Percentiles rank a stretch among this genome's conserved stretches.
Conservation (phyloP, 2,888 invertebrate genomes). For the Caenorhabditis sp. region DNA sequence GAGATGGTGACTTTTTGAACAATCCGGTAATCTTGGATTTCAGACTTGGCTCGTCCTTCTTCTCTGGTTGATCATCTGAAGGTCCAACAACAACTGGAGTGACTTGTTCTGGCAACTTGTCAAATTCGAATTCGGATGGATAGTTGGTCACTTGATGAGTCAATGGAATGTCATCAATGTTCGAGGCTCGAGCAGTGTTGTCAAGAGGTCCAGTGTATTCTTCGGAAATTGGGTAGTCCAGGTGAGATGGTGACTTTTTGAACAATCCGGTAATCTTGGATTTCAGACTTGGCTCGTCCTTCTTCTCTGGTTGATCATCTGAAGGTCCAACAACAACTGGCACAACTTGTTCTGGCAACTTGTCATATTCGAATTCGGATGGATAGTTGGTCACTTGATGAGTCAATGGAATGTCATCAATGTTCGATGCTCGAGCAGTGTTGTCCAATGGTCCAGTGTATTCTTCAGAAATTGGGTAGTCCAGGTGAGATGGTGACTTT, state of each 20-base stretch:
- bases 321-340: neutral
- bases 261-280: slow-evolving; percentile 11
- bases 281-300: neutral
- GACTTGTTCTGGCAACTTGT: neutral
- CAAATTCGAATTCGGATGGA: slow-evolving; percentile 8
- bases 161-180: slow-evolving; percentile 38
- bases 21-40: too few species aligned
- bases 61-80: too few species aligned
- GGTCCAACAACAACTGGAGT: too few species aligned
- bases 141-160: slow-evolving; percentile 42
- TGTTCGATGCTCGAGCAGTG: slow-evolving; percentile 8
- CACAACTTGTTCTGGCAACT: neutral
- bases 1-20: too few species aligned
- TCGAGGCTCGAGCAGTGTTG: slow-evolving; percentile 14
- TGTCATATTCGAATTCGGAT: slow-evolving; percentile 1
- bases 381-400: neutral
- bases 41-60: too few species aligned
- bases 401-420: slow-evolving; percentile 31
- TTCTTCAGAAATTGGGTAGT: slow-evolving; percentile 31
- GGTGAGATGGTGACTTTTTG: slow-evolving; percentile 42
- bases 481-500: slow-evolving; percentile 37
- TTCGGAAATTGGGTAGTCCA: slow-evolving; percentile 48
- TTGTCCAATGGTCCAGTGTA: slow-evolving; percentile 13
- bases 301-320: neutral
- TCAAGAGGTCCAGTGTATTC: slow-evolving; percentile 27